A percentile compares a stretch with the other conserved stretches of the same genome.
Conservation (phyloP, 2,797 vertebrate genomes). For the Ctenopoma kingsleyae region DNA sequence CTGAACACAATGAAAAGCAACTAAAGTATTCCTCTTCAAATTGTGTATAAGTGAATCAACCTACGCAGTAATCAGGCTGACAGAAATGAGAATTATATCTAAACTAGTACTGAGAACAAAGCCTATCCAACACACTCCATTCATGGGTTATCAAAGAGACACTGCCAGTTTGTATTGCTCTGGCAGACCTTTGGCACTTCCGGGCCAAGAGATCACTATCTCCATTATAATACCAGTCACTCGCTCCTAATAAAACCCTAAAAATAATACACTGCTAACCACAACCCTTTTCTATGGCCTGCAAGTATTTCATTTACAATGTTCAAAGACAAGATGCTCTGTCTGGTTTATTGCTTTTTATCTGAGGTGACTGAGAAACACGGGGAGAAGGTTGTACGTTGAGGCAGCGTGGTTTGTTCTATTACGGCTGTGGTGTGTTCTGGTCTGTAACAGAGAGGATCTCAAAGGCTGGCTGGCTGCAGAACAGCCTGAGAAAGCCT, state of each 20-base stretch:
- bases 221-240: conserved; percentile 53
- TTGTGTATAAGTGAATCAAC: conserved; percentile 33
- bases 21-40: conserved; percentile 44
- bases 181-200: conserved; percentile 55
- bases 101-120: conserved; percentile 23
- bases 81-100: conserved; percentile 35
- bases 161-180: conserved; percentile 38
- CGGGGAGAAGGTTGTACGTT: conserved; percentile 43
- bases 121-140: conserved; percentile 24
- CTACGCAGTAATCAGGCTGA: conserved; percentile 32
- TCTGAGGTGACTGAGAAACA: conserved; percentile 53
- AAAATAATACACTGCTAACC: conserved; percentile 46
- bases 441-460: conserved; percentile 66
- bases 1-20: conserved; percentile 40
- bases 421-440: conserved; percentile 63
- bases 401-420: conserved; percentile 61
- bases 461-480: conserved; percentile 79
- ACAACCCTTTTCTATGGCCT: conserved; percentile 19
- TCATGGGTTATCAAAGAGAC: conserved; percentile 38
- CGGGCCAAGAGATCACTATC: conserved; percentile 61
- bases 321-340: conserved; percentile 38
- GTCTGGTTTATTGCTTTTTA: conserved; percentile 45
- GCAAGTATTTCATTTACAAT: conserved; percentile 37
- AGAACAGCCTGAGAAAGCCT: conserved; percentile 81
- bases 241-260: conserved; percentile 54